Percentiles rank a stretch among this genome's conserved stretches.
Conservation (phyloP, 1,140 invertebrate species). For the Rhopalosiphum padi region DNA sequence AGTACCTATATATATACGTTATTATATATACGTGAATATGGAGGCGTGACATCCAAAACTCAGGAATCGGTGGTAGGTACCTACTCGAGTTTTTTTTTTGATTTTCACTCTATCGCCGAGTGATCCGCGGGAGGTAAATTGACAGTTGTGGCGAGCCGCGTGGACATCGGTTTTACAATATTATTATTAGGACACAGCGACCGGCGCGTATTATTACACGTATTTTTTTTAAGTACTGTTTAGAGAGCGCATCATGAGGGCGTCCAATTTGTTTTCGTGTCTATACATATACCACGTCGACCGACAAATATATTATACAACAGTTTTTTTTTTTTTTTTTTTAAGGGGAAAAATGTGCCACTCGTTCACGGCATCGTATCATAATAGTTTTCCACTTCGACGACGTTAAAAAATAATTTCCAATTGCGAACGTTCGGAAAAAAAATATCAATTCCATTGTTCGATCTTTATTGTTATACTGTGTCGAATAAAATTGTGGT, state of each 20-base stretch:
- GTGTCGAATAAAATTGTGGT: not conserved
- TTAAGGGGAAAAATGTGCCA: not conserved
- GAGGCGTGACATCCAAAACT: conserved; percentile 13
- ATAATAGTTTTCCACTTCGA: conserved; percentile 33
- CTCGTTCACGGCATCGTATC: not conserved
- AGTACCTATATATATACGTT: not conserved
- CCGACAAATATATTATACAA: not conserved
- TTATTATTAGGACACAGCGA: not conserved
- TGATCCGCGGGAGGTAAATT: conserved; percentile 39
- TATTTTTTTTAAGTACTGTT: not conserved
- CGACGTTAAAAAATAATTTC: not conserved
- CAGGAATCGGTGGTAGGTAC: not conserved
- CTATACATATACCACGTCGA: not conserved
- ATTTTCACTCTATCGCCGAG: not conserved
- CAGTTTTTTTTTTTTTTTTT: not conserved
- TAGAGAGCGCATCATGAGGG: conserved; percentile 17
- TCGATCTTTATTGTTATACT: not conserved
- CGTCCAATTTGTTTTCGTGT: not conserved
- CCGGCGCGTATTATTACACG: not conserved
- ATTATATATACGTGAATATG: not conserved
- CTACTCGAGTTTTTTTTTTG: not conserved
- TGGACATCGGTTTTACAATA: not conserved
- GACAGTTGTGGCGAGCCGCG: conserved; percentile 4
- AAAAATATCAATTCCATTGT: not conserved
- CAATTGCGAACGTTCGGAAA: conserved; percentile 23